These are phyloP conservation scores for Paelopatides confundens DNA, from an alignment of 53 echinoderm and acorn worm species.

Conservation along the genomic window DNA sequence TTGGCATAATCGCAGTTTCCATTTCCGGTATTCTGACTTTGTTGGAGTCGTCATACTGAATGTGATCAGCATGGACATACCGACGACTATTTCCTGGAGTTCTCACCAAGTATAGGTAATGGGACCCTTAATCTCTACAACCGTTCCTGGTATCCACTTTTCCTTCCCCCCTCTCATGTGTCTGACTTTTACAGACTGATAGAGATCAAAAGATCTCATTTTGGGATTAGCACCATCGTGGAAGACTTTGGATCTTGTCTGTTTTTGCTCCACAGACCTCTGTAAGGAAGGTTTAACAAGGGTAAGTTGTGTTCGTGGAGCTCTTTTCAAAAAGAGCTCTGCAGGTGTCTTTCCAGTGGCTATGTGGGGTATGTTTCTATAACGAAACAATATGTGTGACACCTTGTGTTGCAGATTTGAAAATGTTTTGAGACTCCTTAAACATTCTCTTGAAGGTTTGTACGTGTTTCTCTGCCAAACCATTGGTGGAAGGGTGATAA, in stretches of 20 bases:
- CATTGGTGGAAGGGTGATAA: constrained; percentile 32
- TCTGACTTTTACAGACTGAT: constrained; percentile 39
- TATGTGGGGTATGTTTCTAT: background rate
- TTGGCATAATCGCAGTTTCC: too few relatives aligned
- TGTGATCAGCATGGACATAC: too few relatives aligned
- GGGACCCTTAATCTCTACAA: constrained; percentile 45
- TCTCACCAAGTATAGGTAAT: background rate
- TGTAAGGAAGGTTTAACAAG: constrained; percentile 54
- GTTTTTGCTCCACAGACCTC: constrained; percentile 44
- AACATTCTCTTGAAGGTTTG: constrained; percentile 57
- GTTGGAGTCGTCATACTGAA: too few relatives aligned
- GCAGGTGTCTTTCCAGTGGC: constrained; percentile 69
- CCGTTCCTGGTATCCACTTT: constrained; percentile 58
- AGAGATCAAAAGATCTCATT: constrained; percentile 49
- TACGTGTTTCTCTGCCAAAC: constrained; percentile 50
- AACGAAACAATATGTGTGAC: background rate
- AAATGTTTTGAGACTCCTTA: constrained; percentile 8
- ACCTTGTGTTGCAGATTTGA: constrained; percentile 41
- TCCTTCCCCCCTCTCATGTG: constrained; percentile 47
- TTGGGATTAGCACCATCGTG: constrained; percentile 34
- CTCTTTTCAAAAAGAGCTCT: constrained; percentile 61
- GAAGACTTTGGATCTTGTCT: constrained; percentile 47
- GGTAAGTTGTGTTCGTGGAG: constrained; percentile 55
- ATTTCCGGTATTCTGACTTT: too few relatives aligned
- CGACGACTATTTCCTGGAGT: too few relatives aligned